Evolutionary conservation across 2,797 vertebrate genomes (phyloP).

Genomic region (Gadopsis marmoratus): DNA sequence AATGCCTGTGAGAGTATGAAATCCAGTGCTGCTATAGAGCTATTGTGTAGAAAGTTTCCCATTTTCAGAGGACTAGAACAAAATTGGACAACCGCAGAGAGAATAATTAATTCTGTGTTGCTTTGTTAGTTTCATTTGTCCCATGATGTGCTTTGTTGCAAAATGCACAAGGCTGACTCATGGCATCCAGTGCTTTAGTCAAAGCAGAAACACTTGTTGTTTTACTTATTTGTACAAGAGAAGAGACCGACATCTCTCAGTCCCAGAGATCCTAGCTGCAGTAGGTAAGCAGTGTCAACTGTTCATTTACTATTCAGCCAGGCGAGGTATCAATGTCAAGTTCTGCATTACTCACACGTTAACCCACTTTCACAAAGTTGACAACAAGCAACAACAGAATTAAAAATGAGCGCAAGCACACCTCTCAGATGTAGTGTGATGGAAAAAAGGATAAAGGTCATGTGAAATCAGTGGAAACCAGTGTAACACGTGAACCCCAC

Average conservation of each 20-base stretch:
- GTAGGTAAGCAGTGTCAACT: constrained; percentile 18
- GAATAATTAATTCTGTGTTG: constrained; percentile 24
- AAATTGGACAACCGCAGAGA: constrained; percentile 14
- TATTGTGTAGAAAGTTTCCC: not conserved
- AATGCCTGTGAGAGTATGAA: constrained; percentile 2
- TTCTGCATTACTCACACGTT: constrained; percentile 32
- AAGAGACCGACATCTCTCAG: constrained; percentile 6
- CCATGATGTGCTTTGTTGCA: constrained; percentile 14
- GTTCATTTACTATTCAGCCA: constrained; percentile 33
- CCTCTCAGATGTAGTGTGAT: constrained; percentile 4
- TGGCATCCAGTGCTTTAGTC: constrained; percentile 6
- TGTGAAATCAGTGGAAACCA: constrained; percentile 18
- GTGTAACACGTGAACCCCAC: not conserved
- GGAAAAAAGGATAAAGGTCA: constrained; percentile 8
- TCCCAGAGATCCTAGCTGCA: constrained; percentile 13
- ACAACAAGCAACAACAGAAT: constrained; percentile 23
- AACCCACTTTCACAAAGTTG: constrained; percentile 29
- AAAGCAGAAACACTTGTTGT: constrained; percentile 14
- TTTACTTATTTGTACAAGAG: constrained; percentile 8
- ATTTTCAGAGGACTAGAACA: constrained; percentile 5
- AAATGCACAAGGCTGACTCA: constrained; percentile 23
- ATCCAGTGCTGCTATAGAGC: not conserved
- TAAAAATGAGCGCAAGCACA: constrained; percentile 11
- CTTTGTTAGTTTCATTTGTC: constrained; percentile 40
- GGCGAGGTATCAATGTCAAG: constrained; percentile 29